A percentile compares a stretch with the other conserved stretches of the same genome.
These are phyloP conservation scores for Cherax quadricarinatus DNA, from an alignment of 1,140 invertebrate genomes.

Conservation along the genomic window DNA sequence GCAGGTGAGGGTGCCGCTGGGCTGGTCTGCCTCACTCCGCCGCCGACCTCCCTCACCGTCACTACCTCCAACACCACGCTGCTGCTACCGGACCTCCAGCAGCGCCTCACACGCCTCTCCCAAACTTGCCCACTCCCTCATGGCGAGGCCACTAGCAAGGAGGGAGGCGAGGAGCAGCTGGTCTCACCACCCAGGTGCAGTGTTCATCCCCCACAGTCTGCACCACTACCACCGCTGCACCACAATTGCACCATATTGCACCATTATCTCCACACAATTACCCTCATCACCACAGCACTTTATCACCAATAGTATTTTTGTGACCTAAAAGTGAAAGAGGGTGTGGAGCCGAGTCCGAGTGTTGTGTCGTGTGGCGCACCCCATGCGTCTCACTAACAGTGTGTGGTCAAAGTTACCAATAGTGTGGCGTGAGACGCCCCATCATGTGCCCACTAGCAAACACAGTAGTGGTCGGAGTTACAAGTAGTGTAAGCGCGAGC, in stretches of 20 bases:
- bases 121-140: background rate
- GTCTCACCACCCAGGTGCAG: background rate
- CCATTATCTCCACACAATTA: background rate
- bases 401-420: too few relatives aligned
- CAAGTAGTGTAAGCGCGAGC: background rate
- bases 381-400: too few relatives aligned
- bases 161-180: background rate
- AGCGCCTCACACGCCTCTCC: background rate
- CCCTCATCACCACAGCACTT: background rate
- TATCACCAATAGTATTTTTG: background rate
- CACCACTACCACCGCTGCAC: background rate
- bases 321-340: background rate
- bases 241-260: slow-evolving; percentile 7
- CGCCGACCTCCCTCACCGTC: slow-evolving; percentile 27
- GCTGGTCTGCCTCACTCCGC: slow-evolving; percentile 39
- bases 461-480: too few relatives aligned
- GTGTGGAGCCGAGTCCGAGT: background rate
- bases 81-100: background rate
- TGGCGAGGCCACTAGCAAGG: background rate
- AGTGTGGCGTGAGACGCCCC: too few relatives aligned
- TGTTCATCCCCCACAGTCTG: background rate
- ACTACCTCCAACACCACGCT: background rate
- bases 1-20: slow-evolving; percentile 49
- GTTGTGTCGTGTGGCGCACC: background rate
- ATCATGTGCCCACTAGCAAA: too few relatives aligned